Percentiles rank a stretch among this genome's conserved stretches.
phyloP scores from a whole-genome alignment of 2,888 invertebrate species.

The Digitonthophagus gazella region DNA sequence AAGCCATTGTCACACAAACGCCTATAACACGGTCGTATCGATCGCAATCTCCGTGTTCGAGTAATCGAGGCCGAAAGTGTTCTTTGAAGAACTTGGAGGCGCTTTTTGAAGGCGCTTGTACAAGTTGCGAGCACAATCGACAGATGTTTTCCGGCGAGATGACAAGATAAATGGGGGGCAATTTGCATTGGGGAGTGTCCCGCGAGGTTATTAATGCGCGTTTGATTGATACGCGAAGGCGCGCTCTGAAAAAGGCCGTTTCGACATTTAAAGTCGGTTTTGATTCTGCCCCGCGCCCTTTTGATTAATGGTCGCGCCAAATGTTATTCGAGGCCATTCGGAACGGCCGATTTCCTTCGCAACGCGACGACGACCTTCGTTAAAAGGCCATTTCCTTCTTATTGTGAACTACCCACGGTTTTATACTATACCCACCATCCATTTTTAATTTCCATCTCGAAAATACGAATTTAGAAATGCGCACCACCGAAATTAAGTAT shows the following conservation, averaged over 20 bases:
- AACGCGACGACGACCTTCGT: constrained; percentile 16
- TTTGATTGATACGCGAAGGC: constrained; percentile 34
- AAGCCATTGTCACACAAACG: not conserved
- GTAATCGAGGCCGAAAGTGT: not conserved
- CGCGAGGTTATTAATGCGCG: constrained; percentile 37
- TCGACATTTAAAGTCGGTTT: constrained; percentile 29
- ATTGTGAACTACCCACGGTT: not conserved
- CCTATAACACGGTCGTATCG: not conserved
- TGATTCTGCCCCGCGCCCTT: constrained; percentile 30
- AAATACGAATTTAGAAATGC: not conserved
- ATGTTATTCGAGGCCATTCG: constrained; percentile 28
- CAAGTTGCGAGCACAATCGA: not conserved
- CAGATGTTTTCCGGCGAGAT: not conserved
- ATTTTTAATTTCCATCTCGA: not conserved
- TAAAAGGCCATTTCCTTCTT: constrained; percentile 28
- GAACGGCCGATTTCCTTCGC: constrained; percentile 12
- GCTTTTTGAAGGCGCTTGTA: not conserved
- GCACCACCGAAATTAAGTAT: not conserved
- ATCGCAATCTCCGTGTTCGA: not conserved
- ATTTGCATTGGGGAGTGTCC: constrained; percentile 37
- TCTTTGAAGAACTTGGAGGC: not conserved
- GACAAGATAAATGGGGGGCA: constrained; percentile 34
- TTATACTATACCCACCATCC: not conserved
- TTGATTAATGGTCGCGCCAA: constrained; percentile 36
- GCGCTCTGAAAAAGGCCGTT: constrained; percentile 20